Base-by-base conservation (phyloP, 2,888 invertebrate genomes). In the Drosophila tripunctata region DNA sequence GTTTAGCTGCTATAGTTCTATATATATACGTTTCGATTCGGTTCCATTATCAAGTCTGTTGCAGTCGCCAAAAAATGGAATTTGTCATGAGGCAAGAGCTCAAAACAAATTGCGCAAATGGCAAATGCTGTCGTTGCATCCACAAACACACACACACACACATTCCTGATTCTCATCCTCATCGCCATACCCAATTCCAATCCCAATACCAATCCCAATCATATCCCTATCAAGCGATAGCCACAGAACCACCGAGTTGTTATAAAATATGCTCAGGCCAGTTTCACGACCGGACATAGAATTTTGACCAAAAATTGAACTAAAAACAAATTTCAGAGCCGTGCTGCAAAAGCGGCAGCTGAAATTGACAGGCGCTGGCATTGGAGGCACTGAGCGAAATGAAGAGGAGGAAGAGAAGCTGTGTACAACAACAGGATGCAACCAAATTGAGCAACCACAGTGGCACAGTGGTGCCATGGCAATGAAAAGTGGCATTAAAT, bases 101-200 rank as follows among this genome's bases (percentile, higher is more conserved):
- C 50, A 61, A 86, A 86, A 78, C 82, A 71, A 81, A 86, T 86
- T 86, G 77, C 63, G 44, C 78, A 84, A 83, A 73, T 77, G 61
- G 67, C 70, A 67, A 78, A 56, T 65, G 55, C 62, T 56, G 57
- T 51, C 24, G 17, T 33, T 36, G 51, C 51, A 40, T 7, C 36
- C 27, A 17, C 21, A 47, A 12, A n/a, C n/a, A n/a, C n/a, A n/a
- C n/a, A n/a, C n/a, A n/a, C n/a, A n/a, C n/a, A n/a, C n/a, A n/a
- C n/a, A n/a, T n/a, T n/a, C n/a, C n/a, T n/a, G n/a, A n/a, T n/a
- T n/a, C n/a, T n/a, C n/a, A n/a, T 4, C 1, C 21, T 19, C 44
- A n/a, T 5, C 17, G 2, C 27, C n/a, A 7, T 27, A 8, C 45
- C 14, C 7, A 12, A 14, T 14, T 10, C 12, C 21, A 8, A 4